Evolutionary conservation across 1,140 invertebrate genomes (phyloP).

Genomic region (Galleria mellonella): DNA sequence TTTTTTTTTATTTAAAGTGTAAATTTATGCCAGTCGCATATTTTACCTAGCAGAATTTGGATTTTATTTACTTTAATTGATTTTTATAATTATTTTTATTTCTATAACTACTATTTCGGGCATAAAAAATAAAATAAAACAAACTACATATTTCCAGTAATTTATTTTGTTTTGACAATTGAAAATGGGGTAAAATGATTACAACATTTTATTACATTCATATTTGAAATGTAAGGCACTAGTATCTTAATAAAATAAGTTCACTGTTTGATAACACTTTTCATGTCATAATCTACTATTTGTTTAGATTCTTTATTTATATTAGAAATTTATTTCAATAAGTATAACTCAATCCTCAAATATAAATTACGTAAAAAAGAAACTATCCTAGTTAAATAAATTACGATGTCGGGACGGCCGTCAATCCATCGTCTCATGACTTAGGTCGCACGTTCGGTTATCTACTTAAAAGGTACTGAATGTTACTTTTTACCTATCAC

Average conservation of each 20-base stretch:
- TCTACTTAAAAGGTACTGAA: conserved; percentile 70
- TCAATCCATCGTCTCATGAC: conserved; percentile 67
- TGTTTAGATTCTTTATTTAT: conserved; percentile 38
- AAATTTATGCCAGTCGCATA: no score
- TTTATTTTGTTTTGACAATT: conserved; percentile 65
- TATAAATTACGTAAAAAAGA: conserved; percentile 67
- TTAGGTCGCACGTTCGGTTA: conserved; percentile 70
- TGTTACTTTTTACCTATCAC: conserved; percentile 61
- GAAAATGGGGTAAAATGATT: conserved; percentile 27
- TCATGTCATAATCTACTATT: conserved; percentile 48
- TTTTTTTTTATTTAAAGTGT: no score
- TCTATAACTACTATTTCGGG: no score
- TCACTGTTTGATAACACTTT: conserved; percentile 47
- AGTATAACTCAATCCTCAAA: conserved; percentile 52
- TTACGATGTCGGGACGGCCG: conserved; percentile 71
- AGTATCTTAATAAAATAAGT: conserved; percentile 39
- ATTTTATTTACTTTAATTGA: no score
- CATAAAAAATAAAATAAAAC: conserved; percentile 29
- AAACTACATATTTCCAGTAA: conserved; percentile 31
- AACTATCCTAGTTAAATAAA: conserved; percentile 69
- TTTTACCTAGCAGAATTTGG: no score
- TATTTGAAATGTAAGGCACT: conserved; percentile 51
- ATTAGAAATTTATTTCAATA: conserved; percentile 57
- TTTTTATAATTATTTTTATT: no score
- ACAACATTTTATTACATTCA: conserved; percentile 35